Percentiles rank a stretch among this genome's conserved stretches.
Evolutionary conservation across 2,888 invertebrate genomes (phyloP).

Genomic region (Harmothoe impar): DNA sequence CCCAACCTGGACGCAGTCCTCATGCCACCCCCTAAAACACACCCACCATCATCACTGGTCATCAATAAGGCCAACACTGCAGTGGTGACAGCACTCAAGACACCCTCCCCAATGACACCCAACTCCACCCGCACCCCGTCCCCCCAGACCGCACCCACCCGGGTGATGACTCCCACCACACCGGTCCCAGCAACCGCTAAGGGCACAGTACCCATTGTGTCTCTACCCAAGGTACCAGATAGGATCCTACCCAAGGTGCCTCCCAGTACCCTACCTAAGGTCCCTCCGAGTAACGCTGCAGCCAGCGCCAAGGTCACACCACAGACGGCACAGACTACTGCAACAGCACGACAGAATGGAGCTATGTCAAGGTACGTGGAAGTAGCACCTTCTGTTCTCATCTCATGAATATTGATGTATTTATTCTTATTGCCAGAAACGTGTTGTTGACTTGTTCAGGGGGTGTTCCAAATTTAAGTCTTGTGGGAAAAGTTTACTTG

Average conservation of each 20-base stretch:
- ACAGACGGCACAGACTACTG: neutral
- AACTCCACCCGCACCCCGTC: neutral
- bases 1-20: neutral
- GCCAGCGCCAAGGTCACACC: neutral
- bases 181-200: constrained; percentile 15
- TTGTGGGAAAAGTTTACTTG: too few relatives aligned
- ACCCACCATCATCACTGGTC: constrained; percentile 64
- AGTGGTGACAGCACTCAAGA: neutral
- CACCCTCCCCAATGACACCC: constrained; percentile 45
- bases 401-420: too few relatives aligned
- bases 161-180: neutral
- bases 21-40: constrained; percentile 64
- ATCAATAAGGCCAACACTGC: constrained; percentile 31
- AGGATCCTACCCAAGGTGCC: neutral
- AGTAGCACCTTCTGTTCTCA: neutral
- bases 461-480: too few relatives aligned
- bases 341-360: constrained; percentile 44
- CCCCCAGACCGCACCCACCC: neutral
- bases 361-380: constrained; percentile 46
- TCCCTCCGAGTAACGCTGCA: neutral
- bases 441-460: too few relatives aligned
- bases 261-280: too few relatives aligned
- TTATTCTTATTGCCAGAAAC: too few relatives aligned
- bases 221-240: neutral
- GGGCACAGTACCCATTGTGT: neutral